A percentile compares a stretch with the other conserved stretches of the same genome.
Evolutionary conservation across 2,113 vertebrate genomes (phyloP).

Genomic region (Scolopax mira): DNA sequence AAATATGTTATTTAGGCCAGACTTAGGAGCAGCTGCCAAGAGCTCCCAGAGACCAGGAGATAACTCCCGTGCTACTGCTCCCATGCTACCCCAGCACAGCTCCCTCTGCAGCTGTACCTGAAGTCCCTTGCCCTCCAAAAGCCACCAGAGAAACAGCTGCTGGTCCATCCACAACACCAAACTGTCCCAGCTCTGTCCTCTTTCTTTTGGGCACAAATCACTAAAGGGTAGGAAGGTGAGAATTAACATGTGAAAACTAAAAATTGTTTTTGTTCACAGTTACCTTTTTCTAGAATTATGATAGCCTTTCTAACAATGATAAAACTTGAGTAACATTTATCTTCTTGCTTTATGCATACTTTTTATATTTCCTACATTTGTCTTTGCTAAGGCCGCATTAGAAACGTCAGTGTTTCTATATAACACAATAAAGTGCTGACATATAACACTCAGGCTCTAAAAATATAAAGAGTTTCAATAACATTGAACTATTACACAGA

Average conservation of each 20-base stretch:
- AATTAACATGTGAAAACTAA: background rate
- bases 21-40: conserved; percentile 16
- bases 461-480: background rate
- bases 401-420: background rate
- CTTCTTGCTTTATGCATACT: background rate
- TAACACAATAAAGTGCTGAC: background rate
- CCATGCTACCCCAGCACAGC: background rate
- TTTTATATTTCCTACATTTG: background rate
- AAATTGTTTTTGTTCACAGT: background rate
- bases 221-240: background rate
- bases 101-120: background rate
- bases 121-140: background rate
- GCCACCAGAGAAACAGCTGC: background rate
- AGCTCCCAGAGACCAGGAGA: background rate
- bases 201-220: background rate
- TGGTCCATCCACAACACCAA: background rate
- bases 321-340: background rate
- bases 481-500: background rate
- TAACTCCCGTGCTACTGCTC: background rate
- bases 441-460: background rate
- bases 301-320: background rate
- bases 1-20: conserved; percentile 16
- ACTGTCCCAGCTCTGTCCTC: background rate
- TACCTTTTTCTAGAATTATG: background rate
- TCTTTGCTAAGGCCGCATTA: background rate